Percentiles rank a stretch among this genome's conserved stretches.
Evolutionary conservation across 2,888 invertebrate species (phyloP).

Genomic region (Cremastobaeus sp.): DNA sequence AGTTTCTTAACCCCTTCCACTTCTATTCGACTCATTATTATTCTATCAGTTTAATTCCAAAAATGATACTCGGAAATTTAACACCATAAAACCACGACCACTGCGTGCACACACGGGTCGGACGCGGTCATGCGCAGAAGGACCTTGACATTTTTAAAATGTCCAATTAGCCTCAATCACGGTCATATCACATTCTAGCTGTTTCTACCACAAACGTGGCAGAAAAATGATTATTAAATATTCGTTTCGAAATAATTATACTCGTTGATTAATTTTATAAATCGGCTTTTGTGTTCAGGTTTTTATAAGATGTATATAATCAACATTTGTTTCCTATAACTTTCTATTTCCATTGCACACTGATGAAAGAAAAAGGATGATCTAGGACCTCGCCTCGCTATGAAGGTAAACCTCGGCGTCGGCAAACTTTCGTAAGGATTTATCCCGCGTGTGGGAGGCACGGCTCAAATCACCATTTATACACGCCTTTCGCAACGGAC

Average conservation of each 20-base stretch:
- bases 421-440: slow-evolving; percentile 55
- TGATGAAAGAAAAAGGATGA: slow-evolving; percentile 42
- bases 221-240: too few species aligned
- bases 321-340: not conserved
- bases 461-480: slow-evolving; percentile 59
- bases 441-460: slow-evolving; percentile 60
- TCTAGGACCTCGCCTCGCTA: slow-evolving; percentile 48
- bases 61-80: too few species aligned
- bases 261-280: too few species aligned
- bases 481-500: slow-evolving; percentile 60
- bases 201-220: too few species aligned
- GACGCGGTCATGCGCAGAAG: not conserved
- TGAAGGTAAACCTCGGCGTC: slow-evolving; percentile 32
- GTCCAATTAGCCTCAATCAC: not conserved
- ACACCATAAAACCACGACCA: too few species aligned
- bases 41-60: slow-evolving; percentile 58
- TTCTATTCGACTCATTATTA: slow-evolving; percentile 67
- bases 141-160: not conserved
- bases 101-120: too few species aligned
- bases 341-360: slow-evolving; percentile 51
- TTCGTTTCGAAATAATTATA: too few species aligned
- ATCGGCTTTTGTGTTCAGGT: too few species aligned
- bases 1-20: slow-evolving; percentile 78
- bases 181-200: too few species aligned
- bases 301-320: not conserved